Base-by-base conservation (phyloP, 2,888 invertebrate genomes). In the Drosophila dives region DNA sequence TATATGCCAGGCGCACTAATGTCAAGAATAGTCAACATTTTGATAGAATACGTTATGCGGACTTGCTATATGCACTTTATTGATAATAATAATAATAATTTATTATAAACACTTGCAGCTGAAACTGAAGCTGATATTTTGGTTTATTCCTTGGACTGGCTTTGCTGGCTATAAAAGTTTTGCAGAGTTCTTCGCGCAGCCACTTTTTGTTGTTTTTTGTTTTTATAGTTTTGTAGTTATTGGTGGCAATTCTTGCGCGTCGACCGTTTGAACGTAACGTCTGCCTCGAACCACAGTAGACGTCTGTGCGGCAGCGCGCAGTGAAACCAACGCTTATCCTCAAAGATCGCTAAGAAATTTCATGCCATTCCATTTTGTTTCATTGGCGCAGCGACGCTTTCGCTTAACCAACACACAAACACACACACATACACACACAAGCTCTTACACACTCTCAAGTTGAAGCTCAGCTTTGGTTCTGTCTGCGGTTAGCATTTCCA, bases 261-360 rank as follows among this genome's bases (percentile, higher is more conserved):
- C 80, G 82, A 86, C 67, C 81, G 89, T 75, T 85, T 72, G 77
- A 86, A 86, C 88, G 91, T 91, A 90, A 82, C 92, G 92, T 91
- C 89, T 89, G 87, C 90, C 86, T 91, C 90, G 92, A 90, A 91
- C 85, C 85, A 88, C 91, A 81, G 86, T 86, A 81, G 86, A 91
- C 92, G 92, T 91, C 91, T 91, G 92, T 91, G 86, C 90, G 86
- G 90, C 91, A 90, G 89, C 90, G 90, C 78, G 81, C 87, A 86
- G 85, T 87, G 91, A 86, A 90, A 91, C 87, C 85, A 82, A 79
- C 91, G 91, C 91, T 91, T 92, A 91, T 91, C 91, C 91, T 91
- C 89, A 81, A 89, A 88, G 89, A 90, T 90, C 87, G 86, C 86
- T 77, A 90, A 87, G 90, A 87, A 89, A 89, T 89, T 90, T 85